Evolutionary conservation across 2,113 vertebrate genomes (phyloP).

Genomic region (Uria lomvia): DNA sequence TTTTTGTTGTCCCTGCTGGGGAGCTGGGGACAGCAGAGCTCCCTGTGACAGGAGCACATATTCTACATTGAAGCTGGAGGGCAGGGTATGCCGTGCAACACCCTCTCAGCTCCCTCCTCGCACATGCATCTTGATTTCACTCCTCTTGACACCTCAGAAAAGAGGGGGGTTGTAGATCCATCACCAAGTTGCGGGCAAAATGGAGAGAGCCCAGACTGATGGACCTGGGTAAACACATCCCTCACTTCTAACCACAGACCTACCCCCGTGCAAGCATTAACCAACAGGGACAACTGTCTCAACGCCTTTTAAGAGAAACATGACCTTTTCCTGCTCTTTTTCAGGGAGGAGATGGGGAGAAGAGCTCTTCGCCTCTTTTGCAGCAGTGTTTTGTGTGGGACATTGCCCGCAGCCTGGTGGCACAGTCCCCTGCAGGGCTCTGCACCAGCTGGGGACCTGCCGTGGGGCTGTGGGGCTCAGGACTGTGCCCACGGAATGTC

Average conservation of each 20-base stretch:
- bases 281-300: not conserved
- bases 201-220: not conserved
- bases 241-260: not conserved
- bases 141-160: not conserved
- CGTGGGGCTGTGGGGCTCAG: not conserved
- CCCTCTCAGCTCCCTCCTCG: not conserved
- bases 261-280: too few species aligned
- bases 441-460: rapidly evolving
- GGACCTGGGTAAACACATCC: not conserved
- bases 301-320: not conserved
- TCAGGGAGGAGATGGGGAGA: not conserved
- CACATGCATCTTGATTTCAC: not conserved
- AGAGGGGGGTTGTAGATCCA: not conserved
- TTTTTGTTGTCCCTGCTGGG: not conserved
- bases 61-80: not conserved
- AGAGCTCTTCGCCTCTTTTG: not conserved
- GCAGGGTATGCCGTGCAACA: not conserved
- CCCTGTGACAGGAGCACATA: not conserved
- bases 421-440: not conserved
- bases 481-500: not conserved
- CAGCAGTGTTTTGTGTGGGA: not conserved
- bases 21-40: not conserved
- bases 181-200: not conserved
- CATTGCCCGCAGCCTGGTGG: not conserved
- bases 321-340: not conserved